Base-by-base conservation (phyloP, 2,113 vertebrate genomes). In the Solea solea region DNA sequence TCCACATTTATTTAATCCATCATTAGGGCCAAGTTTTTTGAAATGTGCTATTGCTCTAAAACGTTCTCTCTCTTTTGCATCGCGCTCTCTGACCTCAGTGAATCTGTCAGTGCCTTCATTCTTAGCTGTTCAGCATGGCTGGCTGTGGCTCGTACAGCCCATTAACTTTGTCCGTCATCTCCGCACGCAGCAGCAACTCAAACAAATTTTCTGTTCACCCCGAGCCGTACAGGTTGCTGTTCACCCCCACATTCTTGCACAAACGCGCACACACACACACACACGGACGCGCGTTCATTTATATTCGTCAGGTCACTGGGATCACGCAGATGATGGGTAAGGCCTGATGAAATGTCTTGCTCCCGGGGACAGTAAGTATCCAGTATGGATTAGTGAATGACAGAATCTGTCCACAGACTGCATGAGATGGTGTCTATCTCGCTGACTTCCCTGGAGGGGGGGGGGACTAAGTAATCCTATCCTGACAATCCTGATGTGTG, bases 391-490 rank as follows among this genome's bases (percentile, higher is more conserved):
- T 68, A 86, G 77, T 58, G 68, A 89, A 74, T 77, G 89, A 90
- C 85, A 89, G 78, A 64, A 76, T 75, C 86, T 81, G 56, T 90
- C 81, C 25, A 68, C 68, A 39, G 60, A 80, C 51, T 78, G 65
- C 67, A 71, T 11, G 41, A 84, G 63, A 82, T 73, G 74, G 56
- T 72, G 69, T 84, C 72, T 15, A 0, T 79, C 82, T 85, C 61
- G 41, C 11, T 69, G 55, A 12, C 44, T 21, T 58, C 58, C 78
- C 76, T 71, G 4, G 0, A 21, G 49, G 76, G 74, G 53, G 62
- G 2, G 28, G 28, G 34, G 34, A 85, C 86, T 81, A 68, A 71
- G 86, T 89, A 90, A 92, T 90, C 75, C 76, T 82, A 92, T 81
- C 89, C 74, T 53, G 57, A 76, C 81, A 63, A 63, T 76, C 73